A percentile compares a stretch with the other conserved stretches of the same genome.
Evolutionary conservation across 2,113 vertebrate genomes (phyloP).

Genomic region (Ibidorhyncha struthersii): DNA sequence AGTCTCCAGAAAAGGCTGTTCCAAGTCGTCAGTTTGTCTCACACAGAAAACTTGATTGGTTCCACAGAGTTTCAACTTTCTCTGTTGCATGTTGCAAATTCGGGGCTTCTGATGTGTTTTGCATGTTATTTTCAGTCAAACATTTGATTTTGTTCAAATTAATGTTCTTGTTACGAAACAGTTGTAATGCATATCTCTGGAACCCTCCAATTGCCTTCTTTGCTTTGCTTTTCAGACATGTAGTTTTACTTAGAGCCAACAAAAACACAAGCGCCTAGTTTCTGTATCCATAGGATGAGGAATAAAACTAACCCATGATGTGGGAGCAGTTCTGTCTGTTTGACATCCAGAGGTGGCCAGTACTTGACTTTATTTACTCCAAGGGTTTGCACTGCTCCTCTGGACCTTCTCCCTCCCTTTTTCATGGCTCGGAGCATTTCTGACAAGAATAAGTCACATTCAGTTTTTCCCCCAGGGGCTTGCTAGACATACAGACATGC

Average conservation of each 20-base stretch:
- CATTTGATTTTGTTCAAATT: background rate
- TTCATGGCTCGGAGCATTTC: background rate
- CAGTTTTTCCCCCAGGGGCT: background rate
- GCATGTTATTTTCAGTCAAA: background rate
- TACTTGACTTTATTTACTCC: background rate
- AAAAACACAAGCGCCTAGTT: background rate
- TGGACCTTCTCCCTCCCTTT: background rate
- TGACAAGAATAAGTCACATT: background rate
- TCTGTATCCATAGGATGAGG: fast-evolving
- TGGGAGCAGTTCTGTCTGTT: background rate
- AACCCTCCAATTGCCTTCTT: background rate
- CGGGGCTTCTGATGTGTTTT: background rate
- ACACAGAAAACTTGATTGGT: background rate
- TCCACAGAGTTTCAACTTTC: background rate
- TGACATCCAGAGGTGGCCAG: background rate
- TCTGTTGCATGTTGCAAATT: background rate
- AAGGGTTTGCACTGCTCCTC: background rate
- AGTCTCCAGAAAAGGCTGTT: background rate
- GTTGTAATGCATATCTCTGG: background rate
- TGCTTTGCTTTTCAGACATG: background rate
- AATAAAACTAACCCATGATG: background rate
- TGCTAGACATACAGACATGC: background rate
- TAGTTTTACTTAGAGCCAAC: background rate
- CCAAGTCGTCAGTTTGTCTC: background rate
- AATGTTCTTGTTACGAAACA: background rate